Percentiles rank a stretch among this genome's conserved stretches.
phyloP scores from a whole-genome alignment of 2,888 invertebrate species.

The Nemoura dubitans region DNA sequence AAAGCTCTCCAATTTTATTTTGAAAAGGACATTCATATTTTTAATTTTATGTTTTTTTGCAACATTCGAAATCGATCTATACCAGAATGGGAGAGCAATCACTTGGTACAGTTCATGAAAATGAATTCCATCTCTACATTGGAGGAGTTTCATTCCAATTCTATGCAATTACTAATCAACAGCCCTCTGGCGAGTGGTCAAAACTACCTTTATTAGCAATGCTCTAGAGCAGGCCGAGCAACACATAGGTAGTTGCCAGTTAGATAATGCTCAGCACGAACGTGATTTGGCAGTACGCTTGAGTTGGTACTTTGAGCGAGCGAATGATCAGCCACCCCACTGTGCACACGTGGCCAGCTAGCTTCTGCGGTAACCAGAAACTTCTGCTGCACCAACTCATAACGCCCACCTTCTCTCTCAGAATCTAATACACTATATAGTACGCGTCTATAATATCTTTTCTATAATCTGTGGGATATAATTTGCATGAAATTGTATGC shows the following conservation, averaged over 20 bases:
- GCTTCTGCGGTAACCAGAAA: neutral
- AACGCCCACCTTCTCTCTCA: neutral
- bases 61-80: neutral
- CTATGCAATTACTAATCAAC: neutral
- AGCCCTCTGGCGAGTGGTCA: neutral
- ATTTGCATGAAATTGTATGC: conserved; percentile 33
- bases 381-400: neutral
- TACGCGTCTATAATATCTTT: neutral
- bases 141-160: neutral
- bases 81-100: neutral
- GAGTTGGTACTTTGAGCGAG: neutral
- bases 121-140: neutral
- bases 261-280: neutral
- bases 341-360: neutral
- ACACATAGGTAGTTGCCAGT: neutral
- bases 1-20: too few relatives aligned
- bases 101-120: neutral
- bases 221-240: neutral
- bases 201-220: conserved; percentile 7
- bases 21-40: too few relatives aligned
- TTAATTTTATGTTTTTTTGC: too few relatives aligned
- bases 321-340: neutral
- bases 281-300: neutral
- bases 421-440: neutral
- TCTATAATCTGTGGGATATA: neutral